Evolutionary conservation across 2,888 invertebrate genomes (phyloP), one percentile per base, ranked within the genome.

Genomic region (Electrophaes corylata): DNA sequence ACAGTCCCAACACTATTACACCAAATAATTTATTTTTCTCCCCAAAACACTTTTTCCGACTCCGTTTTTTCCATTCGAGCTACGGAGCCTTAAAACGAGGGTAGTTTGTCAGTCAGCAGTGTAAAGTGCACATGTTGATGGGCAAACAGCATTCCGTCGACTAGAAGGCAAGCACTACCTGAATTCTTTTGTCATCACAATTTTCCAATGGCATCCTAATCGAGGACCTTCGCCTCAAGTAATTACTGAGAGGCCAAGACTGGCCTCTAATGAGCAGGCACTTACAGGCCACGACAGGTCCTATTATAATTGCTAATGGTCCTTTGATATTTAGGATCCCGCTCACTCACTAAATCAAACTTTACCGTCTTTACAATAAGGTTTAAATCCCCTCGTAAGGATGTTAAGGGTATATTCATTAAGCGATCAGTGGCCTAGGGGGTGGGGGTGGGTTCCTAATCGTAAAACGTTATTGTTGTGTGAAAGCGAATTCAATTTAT

Each of bases 271-370:
- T 86, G 84, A 87, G 85, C 85, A 73, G 86, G 76, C 83, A 87
- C 87, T 87, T 78, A 77, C 70, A 63, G 40, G 45, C 40, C 57
- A 73, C 73, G 75, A 79, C 82, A 78, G 69, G 75, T 73, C 67
- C 78, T 73, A 87, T 88, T 88, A 87, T 86, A 88, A 88, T 88
- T 88, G 87, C 85, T 88, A 87, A 88, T 88, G 84, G 76, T 68
- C 70, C 64, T 67, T 61, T 26, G 37, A 50, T 66, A 57, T 67
- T 56, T 62, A 41, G 62, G 55, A 43, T 35, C 8, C 10, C 10
- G 18, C 6, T 5, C 26, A 4, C 18, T 12, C 12, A 11, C 26
- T 56, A 51, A 60, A 43, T 40, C 49, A 37, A 35, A 51, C 59
- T 48, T 49, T 66, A 60, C 62, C 20, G 0, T 4, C 1, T 14